Percentiles rank a stretch among this genome's conserved stretches.
Conservation (phyloP, 1,140 invertebrate genomes). For the Drosophila oshimai region DNA sequence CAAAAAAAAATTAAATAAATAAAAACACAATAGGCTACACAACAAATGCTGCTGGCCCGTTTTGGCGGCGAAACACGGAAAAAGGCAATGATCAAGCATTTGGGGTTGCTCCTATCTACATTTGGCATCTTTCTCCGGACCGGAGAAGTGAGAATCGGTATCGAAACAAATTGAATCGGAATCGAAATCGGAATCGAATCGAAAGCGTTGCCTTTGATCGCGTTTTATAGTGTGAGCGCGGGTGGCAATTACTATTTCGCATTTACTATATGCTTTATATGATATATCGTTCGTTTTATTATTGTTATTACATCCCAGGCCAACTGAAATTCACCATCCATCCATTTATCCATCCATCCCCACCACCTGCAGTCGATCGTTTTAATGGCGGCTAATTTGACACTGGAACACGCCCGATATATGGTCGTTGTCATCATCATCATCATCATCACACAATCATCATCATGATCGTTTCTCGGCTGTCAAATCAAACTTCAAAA, state of each 20-base stretch:
- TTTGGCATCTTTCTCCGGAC: slow-evolving; percentile 54
- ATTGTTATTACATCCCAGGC: slow-evolving; percentile 51
- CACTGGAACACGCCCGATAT: slow-evolving; percentile 64
- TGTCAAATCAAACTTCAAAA: slow-evolving; percentile 69
- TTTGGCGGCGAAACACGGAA: slow-evolving; percentile 66
- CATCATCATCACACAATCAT: slow-evolving; percentile 16
- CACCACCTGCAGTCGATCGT: slow-evolving; percentile 5
- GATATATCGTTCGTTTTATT: slow-evolving; percentile 66
- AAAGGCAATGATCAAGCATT: slow-evolving; percentile 57
- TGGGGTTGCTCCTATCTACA: slow-evolving; percentile 46
- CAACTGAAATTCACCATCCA: not conserved
- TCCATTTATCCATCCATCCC: not conserved
- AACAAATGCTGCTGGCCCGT: slow-evolving; percentile 36
- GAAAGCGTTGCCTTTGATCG: slow-evolving; percentile 63
- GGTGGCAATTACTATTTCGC: slow-evolving; percentile 49
- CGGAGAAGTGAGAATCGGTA: not conserved
- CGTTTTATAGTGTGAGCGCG: slow-evolving; percentile 45
- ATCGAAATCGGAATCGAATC: slow-evolving; percentile 5
- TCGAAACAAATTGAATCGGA: not conserved
- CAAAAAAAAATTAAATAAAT: slow-evolving; percentile 3
- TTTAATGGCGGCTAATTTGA: slow-evolving; percentile 72
- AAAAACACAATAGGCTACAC: slow-evolving; percentile 2
- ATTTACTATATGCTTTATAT: slow-evolving; percentile 34
- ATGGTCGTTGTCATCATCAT: slow-evolving; percentile 25
- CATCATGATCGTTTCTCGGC: slow-evolving; percentile 29